phyloP scores from a whole-genome alignment of 1,140 invertebrate genomes.

The Eumeta japonica region DNA sequence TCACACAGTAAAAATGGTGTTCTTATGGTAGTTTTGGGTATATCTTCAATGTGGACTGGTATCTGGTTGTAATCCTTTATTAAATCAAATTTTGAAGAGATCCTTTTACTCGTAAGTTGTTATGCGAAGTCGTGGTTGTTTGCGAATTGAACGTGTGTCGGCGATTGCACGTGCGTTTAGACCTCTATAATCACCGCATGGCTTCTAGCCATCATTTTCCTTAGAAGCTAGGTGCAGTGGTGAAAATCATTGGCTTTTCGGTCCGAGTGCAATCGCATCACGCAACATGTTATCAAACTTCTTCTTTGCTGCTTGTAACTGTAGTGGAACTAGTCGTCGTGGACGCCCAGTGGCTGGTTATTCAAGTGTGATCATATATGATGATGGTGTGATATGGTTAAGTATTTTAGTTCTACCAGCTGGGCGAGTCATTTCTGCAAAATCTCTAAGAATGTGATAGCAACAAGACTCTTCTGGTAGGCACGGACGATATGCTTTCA shows the following conservation, averaged over 20 bases:
- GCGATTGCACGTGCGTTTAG: conserved; percentile 40
- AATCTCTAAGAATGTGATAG: conserved; percentile 12
- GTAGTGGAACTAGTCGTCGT: no score
- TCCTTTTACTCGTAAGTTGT: conserved; percentile 27
- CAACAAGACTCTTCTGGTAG: no score
- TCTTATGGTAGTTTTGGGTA: no score
- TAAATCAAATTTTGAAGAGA: no score
- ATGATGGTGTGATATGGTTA: conserved; percentile 14
- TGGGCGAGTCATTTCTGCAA: conserved; percentile 15
- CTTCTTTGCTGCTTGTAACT: no score
- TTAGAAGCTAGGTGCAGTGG: no score
- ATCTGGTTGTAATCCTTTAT: no score
- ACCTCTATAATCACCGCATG: conserved; percentile 23
- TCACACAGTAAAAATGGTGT: conserved; percentile 39
- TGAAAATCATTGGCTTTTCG: conserved; percentile 37
- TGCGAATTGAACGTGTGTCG: conserved; percentile 40
- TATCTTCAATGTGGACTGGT: no score
- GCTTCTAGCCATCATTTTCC: conserved; percentile 19
- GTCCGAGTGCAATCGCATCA: no score
- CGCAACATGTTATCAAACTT: conserved; percentile 21
- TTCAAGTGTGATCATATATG: conserved; percentile 16
- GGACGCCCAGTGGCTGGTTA: no score
- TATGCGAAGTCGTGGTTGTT: conserved; percentile 24
- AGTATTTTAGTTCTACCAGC: conserved; percentile 8
- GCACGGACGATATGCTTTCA: no score